A percentile compares a stretch with the other conserved stretches of the same genome.
Evolutionary conservation across 2,113 vertebrate species (phyloP).

Genomic region (Pelobates fuscus): DNA sequence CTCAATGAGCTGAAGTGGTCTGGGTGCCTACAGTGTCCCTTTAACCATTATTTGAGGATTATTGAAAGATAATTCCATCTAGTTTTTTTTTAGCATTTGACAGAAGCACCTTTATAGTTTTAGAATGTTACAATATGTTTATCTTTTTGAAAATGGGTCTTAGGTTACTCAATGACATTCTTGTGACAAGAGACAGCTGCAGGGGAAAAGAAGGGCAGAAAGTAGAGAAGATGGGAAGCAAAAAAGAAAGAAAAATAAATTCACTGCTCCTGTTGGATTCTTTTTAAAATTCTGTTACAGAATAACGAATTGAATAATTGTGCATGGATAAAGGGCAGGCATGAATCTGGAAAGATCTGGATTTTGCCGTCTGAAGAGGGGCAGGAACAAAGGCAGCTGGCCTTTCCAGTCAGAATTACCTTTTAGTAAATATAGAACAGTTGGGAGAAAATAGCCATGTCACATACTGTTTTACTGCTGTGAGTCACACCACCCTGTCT

Average conservation of each 20-base stretch:
- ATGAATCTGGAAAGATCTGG: no score
- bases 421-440: not conserved
- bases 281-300: no score
- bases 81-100: not conserved
- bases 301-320: no score
- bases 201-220: not conserved
- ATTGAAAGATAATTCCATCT: no score
- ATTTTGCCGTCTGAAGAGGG: no score
- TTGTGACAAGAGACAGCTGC: conserved; percentile 13
- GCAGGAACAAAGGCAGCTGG: not conserved
- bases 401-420: not conserved
- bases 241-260: no score
- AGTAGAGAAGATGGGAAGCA: no score
- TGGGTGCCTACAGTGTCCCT: no score
- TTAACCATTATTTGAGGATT: no score
- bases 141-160: not conserved
- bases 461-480: not conserved
- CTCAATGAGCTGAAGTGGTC: no score
- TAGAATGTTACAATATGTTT: not conserved
- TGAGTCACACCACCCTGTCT: not conserved
- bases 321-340: no score
- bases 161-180: not conserved
- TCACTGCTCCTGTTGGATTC: no score
- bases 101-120: not conserved
- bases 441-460: conserved; percentile 9